A percentile compares a stretch with the other conserved stretches of the same genome.
Evolutionary conservation across 92 coral and sea anemone genomes (phyloP).

Genomic region (Bergia sp.): DNA sequence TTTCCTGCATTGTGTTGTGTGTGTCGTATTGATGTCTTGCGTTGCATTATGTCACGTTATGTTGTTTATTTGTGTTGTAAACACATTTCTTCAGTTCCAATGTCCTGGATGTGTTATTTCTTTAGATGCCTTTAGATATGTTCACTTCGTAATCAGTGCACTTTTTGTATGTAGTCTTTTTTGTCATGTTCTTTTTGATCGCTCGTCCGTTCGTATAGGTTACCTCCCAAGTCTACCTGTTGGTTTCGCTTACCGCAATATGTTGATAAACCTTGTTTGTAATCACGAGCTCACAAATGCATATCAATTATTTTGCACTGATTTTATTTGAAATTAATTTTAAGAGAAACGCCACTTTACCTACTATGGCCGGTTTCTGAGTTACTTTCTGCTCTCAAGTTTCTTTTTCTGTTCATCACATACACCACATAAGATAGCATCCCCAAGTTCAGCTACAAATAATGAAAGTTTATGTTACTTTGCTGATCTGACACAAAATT

Average conservation of each 20-base stretch:
- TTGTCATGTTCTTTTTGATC: too few species aligned
- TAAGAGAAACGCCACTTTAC: conserved; percentile 1
- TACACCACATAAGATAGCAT: conserved; percentile 65
- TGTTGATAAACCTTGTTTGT: not conserved
- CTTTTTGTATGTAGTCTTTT: too few species aligned
- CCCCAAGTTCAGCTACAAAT: conserved; percentile 71
- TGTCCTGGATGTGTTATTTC: too few species aligned
- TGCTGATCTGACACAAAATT: not conserved
- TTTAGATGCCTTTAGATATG: too few species aligned
- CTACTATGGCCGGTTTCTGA: not conserved
- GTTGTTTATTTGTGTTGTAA: too few species aligned
- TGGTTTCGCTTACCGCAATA: not conserved
- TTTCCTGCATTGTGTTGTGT: too few species aligned
- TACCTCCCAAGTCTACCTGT: not conserved
- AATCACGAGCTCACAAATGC: not conserved
- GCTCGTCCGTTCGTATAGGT: too few species aligned
- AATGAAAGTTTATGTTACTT: not conserved
- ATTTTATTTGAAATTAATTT: not conserved
- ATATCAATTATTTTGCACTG: too few species aligned
- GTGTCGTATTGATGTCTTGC: too few species aligned
- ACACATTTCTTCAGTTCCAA: too few species aligned
- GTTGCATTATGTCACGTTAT: too few species aligned
- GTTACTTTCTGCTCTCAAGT: not conserved
- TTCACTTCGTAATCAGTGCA: too few species aligned
- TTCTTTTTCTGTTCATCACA: conserved; percentile 51